Base-by-base conservation (phyloP, 1,140 invertebrate species). In the Teleopsis dalmanni region DNA sequence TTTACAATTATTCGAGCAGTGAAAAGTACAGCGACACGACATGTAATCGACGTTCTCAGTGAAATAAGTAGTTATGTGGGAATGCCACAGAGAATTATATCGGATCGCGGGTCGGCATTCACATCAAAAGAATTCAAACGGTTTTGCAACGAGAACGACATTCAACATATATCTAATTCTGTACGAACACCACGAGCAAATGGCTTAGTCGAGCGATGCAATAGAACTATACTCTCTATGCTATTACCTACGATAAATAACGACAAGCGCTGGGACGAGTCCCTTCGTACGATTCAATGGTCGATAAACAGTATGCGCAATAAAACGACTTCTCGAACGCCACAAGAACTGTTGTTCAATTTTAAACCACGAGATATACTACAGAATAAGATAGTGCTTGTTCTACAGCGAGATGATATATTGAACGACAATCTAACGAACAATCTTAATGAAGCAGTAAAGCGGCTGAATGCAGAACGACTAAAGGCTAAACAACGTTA, bases 151-250 rank as follows among this genome's bases (percentile, higher is more conserved):
- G n/a, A n/a, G n/a, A n/a, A n/a, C n/a, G n/a, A 50, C 3, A 57
- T 70, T n/a, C 53, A 47, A 37, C 59, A 66, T 16, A 41, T 65
- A 0, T 18, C 54, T 9, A 70, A 64, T 51, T 62, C 62, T 2
- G 55, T 65, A 4, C 55, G 55, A 31, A 53, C 53, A 18, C 58
- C 65, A 3, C 48, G 58, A 31, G 59, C 55, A 2, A 67, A 65
- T 34, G 56, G n/a, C 29, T 49, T 27, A 42, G 43, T 34, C 36
- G 46, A 50, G 56, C 58, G 52, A 33, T 50, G 9, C 34, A 58
- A 45, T 44, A 50, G 23, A 45, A 59, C 27, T 1, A 46, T 47
- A 3, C 19, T 37, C 11, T 19, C 3, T 3, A 45, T 36, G 42
- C 19, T 46, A 19, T 18, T 38, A 29, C n/a, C 48, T 5, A 18